Base-by-base conservation (phyloP, 2,113 vertebrate species). In the Furnarius figulus region DNA sequence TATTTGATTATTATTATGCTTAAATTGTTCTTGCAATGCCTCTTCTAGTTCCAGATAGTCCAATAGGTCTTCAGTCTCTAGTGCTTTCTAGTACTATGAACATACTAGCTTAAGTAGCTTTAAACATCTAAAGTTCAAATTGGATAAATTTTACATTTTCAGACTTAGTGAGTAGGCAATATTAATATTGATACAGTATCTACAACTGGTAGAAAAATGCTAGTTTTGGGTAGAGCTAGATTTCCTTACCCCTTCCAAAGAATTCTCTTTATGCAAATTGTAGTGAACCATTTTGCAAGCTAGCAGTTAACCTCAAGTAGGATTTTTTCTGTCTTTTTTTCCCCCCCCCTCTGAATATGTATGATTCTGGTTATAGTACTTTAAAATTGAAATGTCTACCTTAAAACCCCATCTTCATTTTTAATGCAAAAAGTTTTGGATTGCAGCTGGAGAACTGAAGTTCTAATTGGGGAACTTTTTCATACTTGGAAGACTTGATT, bases 331-430 rank as follows among this genome's bases (percentile, higher is more conserved):
- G 25, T 30, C 7, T 65, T 55, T 55, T 6, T 22, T 15, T 7
- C n/a, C n/a, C 0, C 4, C 2, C 23, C 13, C 1, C 3, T 3
- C 24, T 6, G 4, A 28, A 68, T 65, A 52, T 47, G 6, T 56
- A 22, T 89, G 59, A 21, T 72, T 87, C 52, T 87, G 39, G 50
- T 90, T 70, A 87, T 79, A n/a, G n/a, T n/a, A n/a, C n/a, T n/a
- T n/a, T n/a, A 33, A 73, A 81, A 25, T 58, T 86, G 28, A 91
- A 67, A 44, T 35, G 16, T 56, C 56, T 91, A 17, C 44, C 73
- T 93, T 91, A 56, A 93, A 92, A 63, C 30, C 49, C 10, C 35
- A 4, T 39, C 23, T 40, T 3, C 4, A 2, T 28, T 93, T 80
- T 46, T 62, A 79, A 52, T 50, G 19, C 47, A 82, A 49, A 71